A percentile compares a stretch with the other conserved stretches of the same genome.
Evolutionary conservation across 2,113 vertebrate genomes (phyloP).

Genomic region (Semnornis frantzii): DNA sequence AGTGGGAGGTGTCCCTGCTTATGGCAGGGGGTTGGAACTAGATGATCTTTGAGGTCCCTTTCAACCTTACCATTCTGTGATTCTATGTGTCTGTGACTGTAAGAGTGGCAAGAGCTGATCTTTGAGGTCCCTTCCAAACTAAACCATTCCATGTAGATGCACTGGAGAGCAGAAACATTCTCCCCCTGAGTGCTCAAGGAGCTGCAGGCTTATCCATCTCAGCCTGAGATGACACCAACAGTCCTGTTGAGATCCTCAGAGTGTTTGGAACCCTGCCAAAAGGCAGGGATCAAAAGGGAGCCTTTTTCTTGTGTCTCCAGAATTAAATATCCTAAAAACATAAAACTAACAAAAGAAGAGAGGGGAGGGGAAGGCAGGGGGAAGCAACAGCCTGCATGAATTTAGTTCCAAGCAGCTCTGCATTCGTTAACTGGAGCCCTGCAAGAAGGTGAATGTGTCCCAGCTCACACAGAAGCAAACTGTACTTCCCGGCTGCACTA

Average conservation of each 20-base stretch:
- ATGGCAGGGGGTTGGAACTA: too few relatives aligned
- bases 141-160: too few relatives aligned
- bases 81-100: too few relatives aligned
- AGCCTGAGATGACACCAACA: too few relatives aligned
- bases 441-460: neutral
- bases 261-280: neutral
- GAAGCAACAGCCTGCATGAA: neutral
- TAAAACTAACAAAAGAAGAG: neutral
- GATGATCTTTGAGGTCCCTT: too few relatives aligned
- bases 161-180: too few relatives aligned
- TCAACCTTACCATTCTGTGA: too few relatives aligned
- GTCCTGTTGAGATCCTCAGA: neutral
- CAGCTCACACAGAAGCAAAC: slow-evolving; percentile 5
- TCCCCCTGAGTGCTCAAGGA: too few relatives aligned
- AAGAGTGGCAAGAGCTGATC: too few relatives aligned
- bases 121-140: too few relatives aligned
- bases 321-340: neutral
- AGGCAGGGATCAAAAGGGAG: neutral
- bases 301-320: neutral
- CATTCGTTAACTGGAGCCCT: neutral
- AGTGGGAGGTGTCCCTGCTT: too few relatives aligned
- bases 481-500: neutral
- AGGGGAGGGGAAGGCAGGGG: fast-evolving
- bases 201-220: too few relatives aligned
- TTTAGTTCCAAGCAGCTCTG: neutral